Base-by-base conservation (phyloP, 35 echinoderm and acorn worm species). In the Lytechinus variegatus region DNA sequence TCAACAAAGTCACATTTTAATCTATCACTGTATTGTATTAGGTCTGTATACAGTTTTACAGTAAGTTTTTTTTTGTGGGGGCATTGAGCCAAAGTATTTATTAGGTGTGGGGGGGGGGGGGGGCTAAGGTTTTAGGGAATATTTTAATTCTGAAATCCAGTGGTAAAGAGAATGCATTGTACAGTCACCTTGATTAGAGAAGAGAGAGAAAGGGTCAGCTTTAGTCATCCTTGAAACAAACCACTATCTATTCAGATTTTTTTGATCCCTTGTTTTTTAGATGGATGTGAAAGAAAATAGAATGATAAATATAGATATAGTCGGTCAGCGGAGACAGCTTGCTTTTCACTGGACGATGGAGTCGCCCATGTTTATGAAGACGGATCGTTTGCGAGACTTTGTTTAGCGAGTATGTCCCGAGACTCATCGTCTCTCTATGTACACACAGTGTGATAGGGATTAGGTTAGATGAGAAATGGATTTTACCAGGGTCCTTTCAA, bases 351-450 rank as follows among this genome's bases (percentile, higher is more conserved):
- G 66, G 19, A 79, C 66, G 66, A 79, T 79, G 66, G 66, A 79
- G 66, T 79, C 66, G 14, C 19, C 19, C 66, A 24, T 79, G 66
- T 79, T 79, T 79, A 79, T 79, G 66, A 79, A 79, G 66, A 79
- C 66, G 66, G 66, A 79, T 79, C 66, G 66, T 79, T 79, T n/a
- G 66, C 66, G 66, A 79, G 66, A 79, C 66, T 79, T 79, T 79
- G 66, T 79, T 79, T 79, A 79, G 66, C 66, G 21, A n/a, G 66
- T 5, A 14, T 5, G 16, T 10, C 10, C 66, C 5, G 12, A 79
- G 66, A 79, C 66, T 79, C 66, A 79, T 79, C 0, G 66, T 79
- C 66, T 79, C 66, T n/a, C 66, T 79, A 24, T 79, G 66, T 79
- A 79, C 66, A 79, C 66, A 79, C n/a, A 24, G 66, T 79, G 66